A percentile compares a stretch with the other conserved stretches of the same genome.
Conservation (phyloP, 2,797 vertebrate genomes). For the Lagodon rhomboides region DNA sequence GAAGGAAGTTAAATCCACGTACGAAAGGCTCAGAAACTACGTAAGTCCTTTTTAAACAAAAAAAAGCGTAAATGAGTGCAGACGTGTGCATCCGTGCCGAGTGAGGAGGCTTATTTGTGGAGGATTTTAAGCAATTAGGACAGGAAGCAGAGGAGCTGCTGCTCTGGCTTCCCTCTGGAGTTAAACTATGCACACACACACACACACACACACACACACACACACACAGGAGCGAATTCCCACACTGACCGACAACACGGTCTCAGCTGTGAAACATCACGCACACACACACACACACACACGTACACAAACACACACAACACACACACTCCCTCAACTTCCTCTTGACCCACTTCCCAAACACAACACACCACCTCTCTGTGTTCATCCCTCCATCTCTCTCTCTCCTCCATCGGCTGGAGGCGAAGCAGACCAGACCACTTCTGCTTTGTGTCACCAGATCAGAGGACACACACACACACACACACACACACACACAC, state of each 20-base stretch:
- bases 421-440: constrained; percentile 41
- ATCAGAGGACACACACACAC: constrained; percentile 24
- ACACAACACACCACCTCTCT: constrained; percentile 61
- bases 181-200: constrained; percentile 70
- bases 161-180: constrained; percentile 66
- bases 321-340: constrained; percentile 65
- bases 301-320: background rate
- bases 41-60: constrained; percentile 38
- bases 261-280: constrained; percentile 68
- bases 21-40: constrained; percentile 21
- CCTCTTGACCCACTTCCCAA: constrained; percentile 75
- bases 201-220: constrained; percentile 34
- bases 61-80: constrained; percentile 21
- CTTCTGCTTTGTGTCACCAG: constrained; percentile 63
- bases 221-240: constrained; percentile 36
- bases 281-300: constrained; percentile 18
- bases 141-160: constrained; percentile 70
- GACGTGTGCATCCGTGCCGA: background rate
- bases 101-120: constrained; percentile 48
- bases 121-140: constrained; percentile 74
- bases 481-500: constrained; percentile 36
- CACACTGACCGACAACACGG: constrained; percentile 46
- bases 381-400: constrained; percentile 16
- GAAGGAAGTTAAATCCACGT: constrained; percentile 43
- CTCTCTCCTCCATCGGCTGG: constrained; percentile 34